A percentile compares a stretch with the other conserved stretches of the same genome.
Conservation (phyloP, 2,888 invertebrate genomes). For the Tuberolachnus salignus region DNA sequence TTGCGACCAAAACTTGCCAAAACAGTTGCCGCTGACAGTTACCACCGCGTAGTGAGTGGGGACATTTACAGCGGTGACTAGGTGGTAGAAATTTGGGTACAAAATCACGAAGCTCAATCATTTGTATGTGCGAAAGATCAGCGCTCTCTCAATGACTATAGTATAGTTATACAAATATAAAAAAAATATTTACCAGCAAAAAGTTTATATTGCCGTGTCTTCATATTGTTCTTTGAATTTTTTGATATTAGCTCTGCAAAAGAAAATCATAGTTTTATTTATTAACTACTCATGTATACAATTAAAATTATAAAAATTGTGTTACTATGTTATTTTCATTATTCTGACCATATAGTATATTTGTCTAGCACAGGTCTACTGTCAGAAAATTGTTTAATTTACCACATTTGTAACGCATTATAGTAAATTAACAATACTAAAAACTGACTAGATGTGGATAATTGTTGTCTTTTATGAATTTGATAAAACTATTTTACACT, state of each 20-base stretch:
- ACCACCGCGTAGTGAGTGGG: too few relatives aligned
- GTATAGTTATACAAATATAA: slow-evolving; percentile 15
- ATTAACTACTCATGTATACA: not conserved
- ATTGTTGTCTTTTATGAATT: not conserved
- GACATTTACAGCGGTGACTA: too few relatives aligned
- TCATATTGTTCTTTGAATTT: slow-evolving; percentile 62
- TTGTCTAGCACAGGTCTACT: not conserved
- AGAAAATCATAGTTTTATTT: not conserved
- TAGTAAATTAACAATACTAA: not conserved
- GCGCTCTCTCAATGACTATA: too few relatives aligned
- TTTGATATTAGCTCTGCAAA: slow-evolving; percentile 57
- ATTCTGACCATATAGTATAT: slow-evolving; percentile 28
- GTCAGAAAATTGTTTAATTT: slow-evolving; percentile 34
- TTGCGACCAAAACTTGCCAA: too few relatives aligned
- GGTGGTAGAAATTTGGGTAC: too few relatives aligned
- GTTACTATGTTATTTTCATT: slow-evolving; percentile 30
- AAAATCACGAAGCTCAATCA: too few relatives aligned
- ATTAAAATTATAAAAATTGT: not conserved
- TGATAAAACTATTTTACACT: too few relatives aligned
- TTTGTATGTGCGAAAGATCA: too few relatives aligned
- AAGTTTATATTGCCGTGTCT: slow-evolving; percentile 86
- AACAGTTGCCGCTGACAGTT: too few relatives aligned
- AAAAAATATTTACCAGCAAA: slow-evolving; percentile 71
- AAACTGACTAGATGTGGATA: slow-evolving; percentile 5
- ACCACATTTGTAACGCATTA: slow-evolving; percentile 11